Percentiles rank a stretch among this genome's conserved stretches.
Conservation (phyloP, 2,888 invertebrate species). For the Sesamia inferens region DNA sequence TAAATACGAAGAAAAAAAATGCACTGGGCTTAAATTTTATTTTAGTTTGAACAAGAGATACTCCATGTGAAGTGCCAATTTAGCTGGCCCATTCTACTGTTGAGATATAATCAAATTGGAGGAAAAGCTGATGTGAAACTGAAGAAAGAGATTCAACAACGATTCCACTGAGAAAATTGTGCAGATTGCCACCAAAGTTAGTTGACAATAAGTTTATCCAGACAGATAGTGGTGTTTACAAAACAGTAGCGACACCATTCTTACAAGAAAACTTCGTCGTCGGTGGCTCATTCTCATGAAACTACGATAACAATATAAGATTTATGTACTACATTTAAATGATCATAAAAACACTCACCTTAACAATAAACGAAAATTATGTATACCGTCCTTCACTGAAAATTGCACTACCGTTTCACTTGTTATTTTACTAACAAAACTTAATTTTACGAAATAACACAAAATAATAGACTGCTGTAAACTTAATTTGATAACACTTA, state of each 20-base stretch:
- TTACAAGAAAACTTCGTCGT: slow-evolving; percentile 1
- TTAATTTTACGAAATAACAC: slow-evolving; percentile 22
- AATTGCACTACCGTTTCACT: slow-evolving; percentile 40
- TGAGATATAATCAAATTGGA: background rate
- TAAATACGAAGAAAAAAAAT: too few species aligned
- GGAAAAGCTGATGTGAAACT: background rate
- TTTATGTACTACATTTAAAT: background rate
- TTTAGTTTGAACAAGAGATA: too few species aligned
- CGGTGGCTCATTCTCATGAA: background rate
- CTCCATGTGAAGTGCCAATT: background rate
- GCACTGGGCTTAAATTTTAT: too few species aligned
- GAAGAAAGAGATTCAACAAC: background rate
- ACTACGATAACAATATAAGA: background rate
- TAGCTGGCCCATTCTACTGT: background rate
- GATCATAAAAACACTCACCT: slow-evolving; percentile 35
- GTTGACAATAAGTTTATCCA: slow-evolving; percentile 11
- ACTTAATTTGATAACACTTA: slow-evolving; percentile 23
- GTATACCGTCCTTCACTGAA: slow-evolving; percentile 17
- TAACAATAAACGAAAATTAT: slow-evolving; percentile 9
- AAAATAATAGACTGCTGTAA: slow-evolving; percentile 13
- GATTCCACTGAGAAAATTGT: slow-evolving; percentile 1
- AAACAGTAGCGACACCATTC: slow-evolving; percentile 42
- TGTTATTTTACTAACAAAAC: slow-evolving; percentile 17
- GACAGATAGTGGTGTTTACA: slow-evolving; percentile 32
- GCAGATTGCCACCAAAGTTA: slow-evolving; percentile 15